phyloP scores from a whole-genome alignment of 2,797 vertebrate genomes.

The Siniperca undulata region DNA sequence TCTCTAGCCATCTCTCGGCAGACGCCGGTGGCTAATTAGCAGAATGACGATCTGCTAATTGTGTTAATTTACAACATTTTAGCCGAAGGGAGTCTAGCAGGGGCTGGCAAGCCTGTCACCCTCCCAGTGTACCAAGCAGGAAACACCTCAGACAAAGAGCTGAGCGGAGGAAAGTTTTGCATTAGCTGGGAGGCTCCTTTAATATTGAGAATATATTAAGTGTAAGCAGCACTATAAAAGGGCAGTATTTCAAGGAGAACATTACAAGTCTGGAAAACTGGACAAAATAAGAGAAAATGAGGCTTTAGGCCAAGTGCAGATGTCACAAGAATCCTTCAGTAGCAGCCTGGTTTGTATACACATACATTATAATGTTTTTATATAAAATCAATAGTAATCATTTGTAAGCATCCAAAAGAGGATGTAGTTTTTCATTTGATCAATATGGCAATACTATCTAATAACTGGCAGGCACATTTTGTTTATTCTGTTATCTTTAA shows the following conservation, averaged over 20 bases:
- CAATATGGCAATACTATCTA: neutral
- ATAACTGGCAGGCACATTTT: neutral
- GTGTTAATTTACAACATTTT: constrained; percentile 99
- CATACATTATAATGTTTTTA: neutral
- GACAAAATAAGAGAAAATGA: constrained; percentile 15
- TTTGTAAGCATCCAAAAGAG: neutral
- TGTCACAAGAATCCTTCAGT: neutral
- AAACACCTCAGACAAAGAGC: constrained; percentile 91
- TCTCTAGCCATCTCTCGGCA: constrained; percentile 90
- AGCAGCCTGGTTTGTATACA: neutral
- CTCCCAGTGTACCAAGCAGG: constrained; percentile 86
- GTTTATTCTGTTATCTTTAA: neutral
- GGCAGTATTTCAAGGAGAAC: constrained; percentile 39
- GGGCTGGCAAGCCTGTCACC: constrained; percentile 91
- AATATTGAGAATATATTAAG: constrained; percentile 56
- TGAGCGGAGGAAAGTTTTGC: constrained; percentile 44
- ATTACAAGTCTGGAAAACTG: constrained; percentile 11
- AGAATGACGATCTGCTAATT: constrained; percentile 96
- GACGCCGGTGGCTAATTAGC: constrained; percentile 97
- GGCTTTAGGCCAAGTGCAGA: constrained; percentile 13
- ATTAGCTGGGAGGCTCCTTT: constrained; percentile 57
- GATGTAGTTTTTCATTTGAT: neutral
- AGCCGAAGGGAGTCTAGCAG: constrained; percentile 93
- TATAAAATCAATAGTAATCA: neutral
- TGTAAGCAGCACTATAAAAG: constrained; percentile 30